Conservation (phyloP, 2,888 invertebrate species). For the Phrixothrix hirtus region DNA sequence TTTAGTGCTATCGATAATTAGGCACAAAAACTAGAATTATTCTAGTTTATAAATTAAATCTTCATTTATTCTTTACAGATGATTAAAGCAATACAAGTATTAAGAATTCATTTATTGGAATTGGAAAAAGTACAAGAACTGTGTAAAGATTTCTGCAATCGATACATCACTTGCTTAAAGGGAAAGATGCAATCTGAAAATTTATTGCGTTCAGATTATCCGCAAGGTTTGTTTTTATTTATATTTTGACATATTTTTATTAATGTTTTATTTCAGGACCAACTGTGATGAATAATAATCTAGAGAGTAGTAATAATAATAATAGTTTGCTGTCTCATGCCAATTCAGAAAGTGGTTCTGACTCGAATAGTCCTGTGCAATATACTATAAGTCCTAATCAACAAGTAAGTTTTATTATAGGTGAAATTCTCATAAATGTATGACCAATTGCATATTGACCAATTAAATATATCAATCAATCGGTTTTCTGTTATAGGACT, state of each 20-base stretch:
- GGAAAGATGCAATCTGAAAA: slow-evolving; percentile 91
- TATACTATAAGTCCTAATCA: slow-evolving; percentile 54
- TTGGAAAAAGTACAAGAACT: slow-evolving; percentile 93
- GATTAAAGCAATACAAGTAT: slow-evolving; percentile 86
- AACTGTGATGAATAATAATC: slow-evolving; percentile 50
- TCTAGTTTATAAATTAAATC: too few relatives aligned
- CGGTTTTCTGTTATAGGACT: too few relatives aligned
- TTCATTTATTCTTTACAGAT: slow-evolving; percentile 59
- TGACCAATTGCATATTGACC: too few relatives aligned
- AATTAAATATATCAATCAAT: too few relatives aligned
- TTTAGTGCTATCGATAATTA: too few relatives aligned
- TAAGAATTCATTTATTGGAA: slow-evolving; percentile 89
- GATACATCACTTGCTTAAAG: slow-evolving; percentile 89
- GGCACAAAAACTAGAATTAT: too few relatives aligned
- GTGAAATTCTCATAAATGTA: slow-evolving; percentile 3
- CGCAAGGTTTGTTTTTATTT: slow-evolving; percentile 57
- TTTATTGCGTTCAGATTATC: slow-evolving; percentile 78
- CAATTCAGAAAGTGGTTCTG: slow-evolving; percentile 56
- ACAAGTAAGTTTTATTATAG: slow-evolving; percentile 41
- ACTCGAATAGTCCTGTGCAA: slow-evolving; percentile 58
- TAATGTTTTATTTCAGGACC: slow-evolving; percentile 54
- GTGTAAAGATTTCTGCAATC: slow-evolving; percentile 92
- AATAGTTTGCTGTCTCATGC: slow-evolving; percentile 56
- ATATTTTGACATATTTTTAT: background rate
- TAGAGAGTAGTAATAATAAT: slow-evolving; percentile 56